phyloP scores from a whole-genome alignment of 2,113 vertebrate genomes.

The Boulengeromyrus knoepffleri region DNA sequence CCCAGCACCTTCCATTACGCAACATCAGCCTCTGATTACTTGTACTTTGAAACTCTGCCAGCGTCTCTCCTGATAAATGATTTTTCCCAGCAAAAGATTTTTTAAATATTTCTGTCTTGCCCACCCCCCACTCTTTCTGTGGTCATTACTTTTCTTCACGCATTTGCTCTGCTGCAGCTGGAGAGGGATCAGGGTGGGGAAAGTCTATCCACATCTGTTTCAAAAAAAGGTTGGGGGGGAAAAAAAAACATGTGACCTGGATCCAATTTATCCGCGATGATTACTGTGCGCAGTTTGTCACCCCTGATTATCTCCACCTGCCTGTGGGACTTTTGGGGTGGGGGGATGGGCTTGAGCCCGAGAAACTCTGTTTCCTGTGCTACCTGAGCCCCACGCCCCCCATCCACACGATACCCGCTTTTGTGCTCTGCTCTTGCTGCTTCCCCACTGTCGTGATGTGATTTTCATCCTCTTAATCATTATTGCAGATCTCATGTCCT shows the following conservation, averaged over 20 bases:
- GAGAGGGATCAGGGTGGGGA: not conserved
- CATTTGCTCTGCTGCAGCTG: not conserved
- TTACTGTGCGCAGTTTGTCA: conserved; percentile 2
- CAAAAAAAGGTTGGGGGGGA: not conserved
- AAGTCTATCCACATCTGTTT: not conserved
- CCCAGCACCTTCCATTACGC: not conserved
- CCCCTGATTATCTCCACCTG: conserved; percentile 1
- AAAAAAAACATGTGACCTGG: conserved; percentile 8
- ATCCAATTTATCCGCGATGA: not conserved
- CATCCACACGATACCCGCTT: too few species aligned
- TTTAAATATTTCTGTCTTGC: not conserved
- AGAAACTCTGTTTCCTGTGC: not conserved
- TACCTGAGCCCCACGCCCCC: not conserved
- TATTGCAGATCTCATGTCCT: not conserved
- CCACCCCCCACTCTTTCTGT: not conserved
- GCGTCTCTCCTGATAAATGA: not conserved
- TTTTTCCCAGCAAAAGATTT: not conserved
- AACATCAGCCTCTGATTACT: not conserved
- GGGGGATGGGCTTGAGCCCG: not conserved
- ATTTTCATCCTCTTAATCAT: not conserved
- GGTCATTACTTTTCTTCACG: not conserved
- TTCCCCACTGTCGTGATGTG: not conserved
- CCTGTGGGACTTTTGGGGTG: not conserved
- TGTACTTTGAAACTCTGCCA: not conserved
- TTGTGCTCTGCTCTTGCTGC: too few species aligned